Base-by-base conservation (phyloP, 2,113 vertebrate genomes). In the Bolborhynchus lineola region DNA sequence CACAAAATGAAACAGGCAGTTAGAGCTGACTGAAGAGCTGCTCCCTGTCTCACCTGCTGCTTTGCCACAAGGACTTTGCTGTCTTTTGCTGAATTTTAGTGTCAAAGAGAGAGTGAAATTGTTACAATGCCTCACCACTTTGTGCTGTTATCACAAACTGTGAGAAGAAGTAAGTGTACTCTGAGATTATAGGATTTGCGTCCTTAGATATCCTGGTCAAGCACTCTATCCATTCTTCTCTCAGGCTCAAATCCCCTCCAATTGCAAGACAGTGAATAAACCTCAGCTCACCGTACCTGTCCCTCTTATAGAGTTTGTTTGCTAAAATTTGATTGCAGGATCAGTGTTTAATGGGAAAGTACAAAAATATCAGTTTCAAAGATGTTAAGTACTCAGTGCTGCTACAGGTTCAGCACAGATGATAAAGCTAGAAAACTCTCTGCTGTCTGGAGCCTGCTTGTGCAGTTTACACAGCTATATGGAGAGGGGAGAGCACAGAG, bases 381-480 rank as follows among this genome's bases (percentile, higher is more conserved):
- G 75, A 3, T 21, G 24, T 10, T 35, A 49, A 37, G 28, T 21
- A 29, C 50, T 9, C 9, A 24, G 35, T 29, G 15, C 42, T 64
- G 53, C 47, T 70, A 19, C 63, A 55, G 24, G 6, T 19, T 41
- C 50, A 39, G 57, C 49, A 67, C 18, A 62, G 78, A 25, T 10
- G 31, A 24, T 7, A 42, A 39, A 84, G 57, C 44, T 12, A 11
- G 57, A 47, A 29, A 55, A 39, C 29, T 11, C 42, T 31, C 16
- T 33, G 79, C 47, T 82, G 29, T 20, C 49, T 14, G 47, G 24
- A 39, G 70, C 29, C 59, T 57, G 49, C 18, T 20, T 4, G 13
- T 42, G 44, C 33, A 14, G 35, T 16, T 53, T 6, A 4, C 33
- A 5, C 1, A 10, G 86, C 59, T 47, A 0, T 1, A 7, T 0